These are phyloP conservation scores for Phalacrocorax carbo DNA, from an alignment of 2,113 vertebrate species.

Conservation along the genomic window DNA sequence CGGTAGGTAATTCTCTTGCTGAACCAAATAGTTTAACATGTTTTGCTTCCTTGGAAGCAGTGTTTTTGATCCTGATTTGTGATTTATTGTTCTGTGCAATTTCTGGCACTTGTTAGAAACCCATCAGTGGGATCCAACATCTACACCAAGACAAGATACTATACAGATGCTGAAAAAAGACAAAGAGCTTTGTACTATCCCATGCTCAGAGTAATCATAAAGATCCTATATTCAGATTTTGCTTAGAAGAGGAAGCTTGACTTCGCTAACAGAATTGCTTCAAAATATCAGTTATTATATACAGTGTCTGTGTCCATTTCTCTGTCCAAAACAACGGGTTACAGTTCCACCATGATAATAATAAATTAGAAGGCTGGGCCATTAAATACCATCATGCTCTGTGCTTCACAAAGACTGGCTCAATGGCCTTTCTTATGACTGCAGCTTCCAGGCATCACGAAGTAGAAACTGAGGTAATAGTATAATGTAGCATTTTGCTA, in stretches of 20 bases:
- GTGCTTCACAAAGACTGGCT: not conserved
- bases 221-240: not conserved
- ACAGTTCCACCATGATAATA: not conserved
- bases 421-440: not conserved
- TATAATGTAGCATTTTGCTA: not conserved
- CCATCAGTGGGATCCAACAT: not conserved
- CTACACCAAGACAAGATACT: not conserved
- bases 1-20: not conserved
- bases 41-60: not conserved
- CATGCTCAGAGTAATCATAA: not conserved
- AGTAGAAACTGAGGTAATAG: not conserved
- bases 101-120: not conserved
- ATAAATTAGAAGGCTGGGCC: not conserved
- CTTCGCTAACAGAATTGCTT: not conserved
- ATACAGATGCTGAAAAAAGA: not conserved
- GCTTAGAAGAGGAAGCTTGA: not conserved
- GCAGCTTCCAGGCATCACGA: not conserved
- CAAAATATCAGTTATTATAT: not conserved
- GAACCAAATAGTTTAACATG: not conserved
- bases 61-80: not conserved
- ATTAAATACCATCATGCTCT: not conserved
- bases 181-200: not conserved
- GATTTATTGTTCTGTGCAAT: not conserved
- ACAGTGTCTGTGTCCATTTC: not conserved
- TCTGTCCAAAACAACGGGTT: not conserved